Evolutionary conservation across 2,888 invertebrate species (phyloP), one percentile per base, ranked within the genome.

Genomic region (Seira sanloemensis): DNA sequence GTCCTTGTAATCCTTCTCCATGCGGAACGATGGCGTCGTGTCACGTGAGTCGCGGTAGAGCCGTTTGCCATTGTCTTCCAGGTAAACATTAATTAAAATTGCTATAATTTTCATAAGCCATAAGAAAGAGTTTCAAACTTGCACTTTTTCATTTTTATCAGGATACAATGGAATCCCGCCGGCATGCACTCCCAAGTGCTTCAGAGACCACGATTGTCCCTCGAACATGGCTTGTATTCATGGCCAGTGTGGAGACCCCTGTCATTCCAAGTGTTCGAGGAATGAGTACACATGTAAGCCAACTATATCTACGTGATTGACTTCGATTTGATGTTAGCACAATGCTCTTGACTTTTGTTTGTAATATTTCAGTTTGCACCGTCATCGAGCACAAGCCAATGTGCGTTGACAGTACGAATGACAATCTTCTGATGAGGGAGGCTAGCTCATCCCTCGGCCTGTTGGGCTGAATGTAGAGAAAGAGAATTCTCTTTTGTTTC

Each of bases 21-120:
- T 89, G 89, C 72, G 89, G 89, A 46, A 89, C 88, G 7, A 89
- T 88, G 88, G 89, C 88, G 7, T 87, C 87, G 7, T 89, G 89
- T 79, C 88, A 88, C 65, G 78, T 89, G 0, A 88, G 87, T 62
- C 72, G 88, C 25, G 83, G 78, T 46, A 84, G 88, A 2, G 89
- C 88, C 5, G 88, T 88, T n/a, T 89, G 89, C 62, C 88, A 88
- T 46, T 89, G 89, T 75, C 72, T 85, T 0, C 80, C 86, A 9
- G 84, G 78, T n/a, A n/a, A n/a, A n/a, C n/a, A n/a, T n/a, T n/a
- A n/a, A n/a, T n/a, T n/a, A n/a, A n/a, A n/a, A n/a, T n/a, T n/a
- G n/a, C n/a, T n/a, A n/a, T n/a, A n/a, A n/a, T n/a, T n/a, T n/a
- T n/a, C n/a, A n/a, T n/a, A n/a, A n/a, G n/a, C n/a, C n/a, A n/a